These are phyloP conservation scores for Poeciliopsis occidentalis DNA, from an alignment of 2,113 vertebrate genomes.

Conservation along the genomic window DNA sequence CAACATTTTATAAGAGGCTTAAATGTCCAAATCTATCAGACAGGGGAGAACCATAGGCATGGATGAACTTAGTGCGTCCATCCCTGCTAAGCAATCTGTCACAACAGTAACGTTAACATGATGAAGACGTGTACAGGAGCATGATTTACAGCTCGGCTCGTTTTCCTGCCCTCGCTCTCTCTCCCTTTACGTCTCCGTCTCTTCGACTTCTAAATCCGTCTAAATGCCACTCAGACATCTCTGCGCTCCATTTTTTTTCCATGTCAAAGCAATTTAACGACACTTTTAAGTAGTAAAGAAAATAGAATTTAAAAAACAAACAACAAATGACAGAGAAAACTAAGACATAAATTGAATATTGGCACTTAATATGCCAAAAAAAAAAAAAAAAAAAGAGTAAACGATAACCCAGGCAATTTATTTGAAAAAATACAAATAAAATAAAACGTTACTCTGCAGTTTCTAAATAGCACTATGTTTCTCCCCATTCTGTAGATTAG, in stretches of 20 bases:
- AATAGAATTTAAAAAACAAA: too few species aligned
- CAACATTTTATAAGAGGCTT: constrained; percentile 67
- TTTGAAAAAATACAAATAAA: background rate
- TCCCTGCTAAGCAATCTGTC: constrained; percentile 42
- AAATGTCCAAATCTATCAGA: constrained; percentile 62
- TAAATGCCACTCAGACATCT: constrained; percentile 51
- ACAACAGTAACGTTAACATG: constrained; percentile 24
- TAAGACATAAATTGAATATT: background rate
- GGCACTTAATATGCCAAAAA: background rate
- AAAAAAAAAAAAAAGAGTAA: background rate
- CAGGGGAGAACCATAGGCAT: constrained; percentile 64
- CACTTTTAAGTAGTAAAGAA: too few species aligned
- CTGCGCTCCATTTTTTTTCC: constrained; percentile 37
- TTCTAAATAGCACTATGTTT: constrained; percentile 52
- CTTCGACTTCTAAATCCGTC: constrained; percentile 76
- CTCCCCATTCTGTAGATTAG: constrained; percentile 71
- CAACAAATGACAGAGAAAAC: background rate
- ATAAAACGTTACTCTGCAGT: background rate
- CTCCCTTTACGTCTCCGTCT: constrained; percentile 14
- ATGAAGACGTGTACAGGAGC: constrained; percentile 25
- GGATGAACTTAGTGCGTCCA: background rate
- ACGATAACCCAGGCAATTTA: background rate
- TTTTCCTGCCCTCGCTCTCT: constrained; percentile 18
- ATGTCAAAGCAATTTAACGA: constrained; percentile 6
- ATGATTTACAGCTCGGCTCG: constrained; percentile 71